phyloP scores from a whole-genome alignment of 2,113 vertebrate genomes.

The Anser cygnoides region DNA sequence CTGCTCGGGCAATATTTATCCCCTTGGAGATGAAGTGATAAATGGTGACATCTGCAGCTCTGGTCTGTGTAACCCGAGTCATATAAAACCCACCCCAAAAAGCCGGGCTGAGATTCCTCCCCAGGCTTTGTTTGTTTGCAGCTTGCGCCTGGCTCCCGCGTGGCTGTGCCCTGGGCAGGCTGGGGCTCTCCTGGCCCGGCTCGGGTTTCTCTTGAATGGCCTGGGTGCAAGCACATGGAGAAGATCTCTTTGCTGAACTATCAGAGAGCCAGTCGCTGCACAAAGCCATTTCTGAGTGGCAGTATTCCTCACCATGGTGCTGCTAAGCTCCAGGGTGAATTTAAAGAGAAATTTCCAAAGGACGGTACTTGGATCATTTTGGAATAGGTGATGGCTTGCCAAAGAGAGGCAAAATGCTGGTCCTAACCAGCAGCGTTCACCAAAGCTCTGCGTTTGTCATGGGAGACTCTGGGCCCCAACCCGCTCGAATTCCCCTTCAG shows the following conservation, averaged over 20 bases:
- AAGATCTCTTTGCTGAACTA: rapidly evolving
- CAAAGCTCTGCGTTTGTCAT: neutral
- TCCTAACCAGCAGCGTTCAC: neutral
- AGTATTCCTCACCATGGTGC: rapidly evolving
- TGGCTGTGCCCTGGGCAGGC: neutral
- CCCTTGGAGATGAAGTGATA: neutral
- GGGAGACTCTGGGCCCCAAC: neutral
- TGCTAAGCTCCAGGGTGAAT: neutral
- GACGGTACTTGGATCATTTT: neutral
- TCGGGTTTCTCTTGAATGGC: neutral
- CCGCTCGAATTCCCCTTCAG: neutral
- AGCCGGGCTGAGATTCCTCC: neutral
- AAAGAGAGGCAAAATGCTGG: neutral
- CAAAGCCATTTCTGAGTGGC: neutral
- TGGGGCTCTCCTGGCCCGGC: neutral
- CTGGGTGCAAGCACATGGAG: neutral
- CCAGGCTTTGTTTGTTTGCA: neutral
- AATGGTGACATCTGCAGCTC: neutral
- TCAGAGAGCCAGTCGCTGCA: neutral
- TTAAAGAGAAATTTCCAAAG: neutral
- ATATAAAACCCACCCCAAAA: neutral
- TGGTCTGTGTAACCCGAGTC: neutral
- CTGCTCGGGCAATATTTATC: neutral
- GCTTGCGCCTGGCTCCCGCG: neutral
- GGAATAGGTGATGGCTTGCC: neutral